Evolutionary conservation across 1,140 invertebrate genomes (phyloP).

Genomic region (Orius laevigatus): DNA sequence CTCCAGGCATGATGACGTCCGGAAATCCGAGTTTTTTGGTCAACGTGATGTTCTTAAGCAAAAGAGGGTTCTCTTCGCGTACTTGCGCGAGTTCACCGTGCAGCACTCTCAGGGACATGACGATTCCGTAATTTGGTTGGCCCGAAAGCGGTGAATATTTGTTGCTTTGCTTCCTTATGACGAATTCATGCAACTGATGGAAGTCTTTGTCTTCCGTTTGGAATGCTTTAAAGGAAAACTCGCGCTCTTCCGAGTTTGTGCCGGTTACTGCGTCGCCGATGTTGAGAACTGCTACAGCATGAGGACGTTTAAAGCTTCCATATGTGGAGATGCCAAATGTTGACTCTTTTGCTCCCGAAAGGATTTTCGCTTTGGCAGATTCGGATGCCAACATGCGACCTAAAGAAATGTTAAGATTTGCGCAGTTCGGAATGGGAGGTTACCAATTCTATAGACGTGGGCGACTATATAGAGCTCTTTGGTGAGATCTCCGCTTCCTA

Average conservation of each 20-base stretch:
- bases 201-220: slow-evolving; percentile 85
- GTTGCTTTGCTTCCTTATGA: slow-evolving; percentile 63
- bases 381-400: slow-evolving; percentile 64
- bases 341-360: slow-evolving; percentile 23
- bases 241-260: slow-evolving; percentile 36
- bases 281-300: slow-evolving; percentile 63
- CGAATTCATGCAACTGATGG: slow-evolving; percentile 70
- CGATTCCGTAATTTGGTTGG: slow-evolving; percentile 53
- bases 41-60: slow-evolving; percentile 68
- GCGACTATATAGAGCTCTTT: slow-evolving; percentile 72
- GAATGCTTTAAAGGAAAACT: slow-evolving; percentile 55
- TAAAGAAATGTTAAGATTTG: too few relatives aligned
- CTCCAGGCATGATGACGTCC: slow-evolving; percentile 90
- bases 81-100: slow-evolving; percentile 58
- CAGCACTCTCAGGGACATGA: slow-evolving; percentile 52
- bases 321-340: background rate
- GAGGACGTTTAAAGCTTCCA: slow-evolving; percentile 48
- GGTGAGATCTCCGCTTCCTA: slow-evolving; percentile 63
- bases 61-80: slow-evolving; percentile 53
- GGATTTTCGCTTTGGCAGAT: slow-evolving; percentile 46
- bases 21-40: slow-evolving; percentile 83
- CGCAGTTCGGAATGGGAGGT: too few relatives aligned
- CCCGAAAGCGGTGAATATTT: slow-evolving; percentile 66
- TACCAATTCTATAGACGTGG: slow-evolving; percentile 71
- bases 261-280: slow-evolving; percentile 22